Conservation (phyloP, 2,113 vertebrate species). For the Stigmatopora argus region DNA sequence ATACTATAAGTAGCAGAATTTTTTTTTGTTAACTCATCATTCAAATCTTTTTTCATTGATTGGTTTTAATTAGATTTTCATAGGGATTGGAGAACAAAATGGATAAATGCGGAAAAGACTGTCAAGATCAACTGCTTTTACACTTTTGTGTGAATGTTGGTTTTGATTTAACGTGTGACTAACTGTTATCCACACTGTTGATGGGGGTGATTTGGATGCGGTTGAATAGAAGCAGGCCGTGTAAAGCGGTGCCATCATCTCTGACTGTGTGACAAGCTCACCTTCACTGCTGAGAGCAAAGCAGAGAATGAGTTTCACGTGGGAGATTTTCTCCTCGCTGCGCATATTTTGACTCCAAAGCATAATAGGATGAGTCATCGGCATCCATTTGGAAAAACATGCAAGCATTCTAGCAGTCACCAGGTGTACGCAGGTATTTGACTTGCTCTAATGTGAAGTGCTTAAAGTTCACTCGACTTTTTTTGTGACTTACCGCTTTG, state of each 20-base stretch:
- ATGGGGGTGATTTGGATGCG: slow-evolving; percentile 4
- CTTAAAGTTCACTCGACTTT: background rate
- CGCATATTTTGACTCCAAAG: background rate
- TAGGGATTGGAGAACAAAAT: background rate
- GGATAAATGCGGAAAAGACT: background rate
- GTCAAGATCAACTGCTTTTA: background rate
- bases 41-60: background rate
- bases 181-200: slow-evolving; percentile 6
- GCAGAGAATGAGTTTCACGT: background rate
- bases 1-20: too few species aligned
- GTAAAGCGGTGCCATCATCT: background rate
- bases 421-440: background rate
- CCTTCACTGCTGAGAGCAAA: slow-evolving; percentile 4
- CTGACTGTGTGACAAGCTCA: slow-evolving; percentile 7
- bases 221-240: slow-evolving; percentile 6
- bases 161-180: background rate
- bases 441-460: background rate
- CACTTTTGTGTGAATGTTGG: background rate
- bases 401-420: background rate
- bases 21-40: background rate
- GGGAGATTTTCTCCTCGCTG: background rate
- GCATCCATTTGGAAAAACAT: background rate
- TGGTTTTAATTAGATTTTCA: background rate
- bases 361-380: background rate
- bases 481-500: background rate